Evolutionary conservation across 1,140 invertebrate genomes (phyloP), one percentile per base, ranked within the genome.

Genomic region (Mesaphorura yosii): DNA sequence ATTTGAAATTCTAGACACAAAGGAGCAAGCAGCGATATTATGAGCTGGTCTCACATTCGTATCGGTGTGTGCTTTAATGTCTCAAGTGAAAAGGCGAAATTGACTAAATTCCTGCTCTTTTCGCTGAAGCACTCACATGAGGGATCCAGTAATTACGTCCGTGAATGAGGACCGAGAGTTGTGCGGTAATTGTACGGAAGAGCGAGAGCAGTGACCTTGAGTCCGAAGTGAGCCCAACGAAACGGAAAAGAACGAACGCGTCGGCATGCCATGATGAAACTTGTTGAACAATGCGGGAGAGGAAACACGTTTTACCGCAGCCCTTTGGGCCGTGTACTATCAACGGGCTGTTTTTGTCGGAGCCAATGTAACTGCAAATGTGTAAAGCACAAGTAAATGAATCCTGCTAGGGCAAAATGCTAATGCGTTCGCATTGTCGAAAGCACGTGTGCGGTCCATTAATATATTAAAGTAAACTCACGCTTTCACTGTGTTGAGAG

Each of bases 291-390:
- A 81, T 76, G 60, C 83, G 76, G 2, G 83, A 40, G 26, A 61
- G 48, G 12, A 61, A 55, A 48, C 51, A 55, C 25, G 31, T 54
- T 39, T 88, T 88, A 1, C 87, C 87, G 68, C 82, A 82, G 19
- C 86, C 87, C 12, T 77, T 73, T 27, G 78, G 76, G 0, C 86
- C 87, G 55, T 82, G 77, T n/a, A 90, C 66, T 14, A 88, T 75
- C 46, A 88, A 68, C 0, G 84, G 84, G 31, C 62, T 50, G 6
- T 55, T 60, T n/a, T 69, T 74, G 31, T 75, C 74, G 34, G 79
- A 76, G 1, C 72, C 73, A 6, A 86, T 69, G 63, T 88, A 86
- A n/a, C 78, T 80, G 64, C 15, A 46, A 44, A 48, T 28, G 12
- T n/a, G 3, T 19, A 15, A 12, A 12, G n/a, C n/a, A n/a, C n/a